These are phyloP conservation scores for Acrossocheilus fasciatus DNA, from an alignment of 2,797 vertebrate species.

Conservation along the genomic window DNA sequence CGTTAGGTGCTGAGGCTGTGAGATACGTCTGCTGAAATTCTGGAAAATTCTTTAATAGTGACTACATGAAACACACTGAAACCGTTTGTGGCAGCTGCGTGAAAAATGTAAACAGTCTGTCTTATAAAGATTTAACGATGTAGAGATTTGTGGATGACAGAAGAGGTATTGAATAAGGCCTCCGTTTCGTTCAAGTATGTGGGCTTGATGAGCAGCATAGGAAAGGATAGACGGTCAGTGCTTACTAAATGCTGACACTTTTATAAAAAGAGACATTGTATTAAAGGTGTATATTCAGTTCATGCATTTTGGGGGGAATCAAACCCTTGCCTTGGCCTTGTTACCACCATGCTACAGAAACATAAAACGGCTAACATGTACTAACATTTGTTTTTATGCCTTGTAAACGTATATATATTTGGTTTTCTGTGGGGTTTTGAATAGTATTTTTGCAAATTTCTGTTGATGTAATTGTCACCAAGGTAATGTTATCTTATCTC, in stretches of 20 bases:
- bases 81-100: conserved; percentile 23
- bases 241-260: background rate
- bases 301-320: background rate
- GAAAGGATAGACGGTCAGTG: background rate
- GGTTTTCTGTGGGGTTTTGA: background rate
- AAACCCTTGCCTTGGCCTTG: background rate
- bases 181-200: background rate
- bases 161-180: conserved; percentile 6
- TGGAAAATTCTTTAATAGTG: conserved; percentile 43
- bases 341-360: background rate
- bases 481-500: background rate
- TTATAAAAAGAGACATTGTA: background rate
- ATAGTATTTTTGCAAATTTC: background rate
- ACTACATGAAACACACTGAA: conserved; percentile 40
- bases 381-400: background rate
- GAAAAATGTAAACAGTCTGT: conserved; percentile 37
- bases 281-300: background rate
- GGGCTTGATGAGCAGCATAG: background rate
- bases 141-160: conserved; percentile 41
- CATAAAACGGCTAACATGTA: background rate
- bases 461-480: background rate
- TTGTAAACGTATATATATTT: background rate
- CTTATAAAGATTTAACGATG: conserved; percentile 15
- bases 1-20: conserved; percentile 8
- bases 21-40: conserved; percentile 25